Evolutionary conservation across 2,888 invertebrate genomes (phyloP), one percentile per base, ranked within the genome.

Genomic region (Lasioglossum marginatum): DNA sequence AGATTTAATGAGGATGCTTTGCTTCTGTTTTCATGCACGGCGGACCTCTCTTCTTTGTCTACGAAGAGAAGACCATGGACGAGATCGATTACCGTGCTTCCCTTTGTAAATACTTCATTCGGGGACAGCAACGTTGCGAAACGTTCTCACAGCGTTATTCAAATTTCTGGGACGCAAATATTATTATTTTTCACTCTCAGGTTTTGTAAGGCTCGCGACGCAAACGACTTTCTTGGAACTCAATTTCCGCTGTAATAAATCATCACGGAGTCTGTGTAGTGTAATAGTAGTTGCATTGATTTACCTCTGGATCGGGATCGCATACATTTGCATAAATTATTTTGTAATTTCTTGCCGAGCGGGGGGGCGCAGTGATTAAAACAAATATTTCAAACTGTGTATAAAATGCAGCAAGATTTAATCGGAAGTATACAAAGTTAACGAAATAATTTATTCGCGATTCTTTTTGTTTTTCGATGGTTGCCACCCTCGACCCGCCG

Each of bases 1-100:
- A 76, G 73, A 52, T 78, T 83, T 83, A 87, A 87, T 70, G 86
- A 80, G 83, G 87, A 74, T 79, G 72, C 77, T 79, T 45, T 34
- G 43, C 37, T 73, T 57, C 73, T 78, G 74, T 57, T 77, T 73
- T 27, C 78, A 66, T 81, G 45, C 34, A 27, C 66, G 63, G 16
- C 31, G 71, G 40, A 72, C 60, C 60, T 82, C 70, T 80, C 52
- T 23, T 78, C 83, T 83, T 86, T 81, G 83, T 81, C 80, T 79
- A 60, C 34, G 66, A 31, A 52, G 45, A 74, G 27, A 27, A 60
- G 27, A 60, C 52, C 48, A 70, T 34, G 43, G 48, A 6, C 23
- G 40, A 60, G 73, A 70, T 70, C 37, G 78, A 85, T 85, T 66
- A 45, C 79, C 57, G n/a, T 52, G 45, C 66, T 79, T 77, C 48